Evolutionary conservation across 2,888 invertebrate genomes (phyloP), one percentile per base, ranked within the genome.

Genomic region (Drosophila picticornis): DNA sequence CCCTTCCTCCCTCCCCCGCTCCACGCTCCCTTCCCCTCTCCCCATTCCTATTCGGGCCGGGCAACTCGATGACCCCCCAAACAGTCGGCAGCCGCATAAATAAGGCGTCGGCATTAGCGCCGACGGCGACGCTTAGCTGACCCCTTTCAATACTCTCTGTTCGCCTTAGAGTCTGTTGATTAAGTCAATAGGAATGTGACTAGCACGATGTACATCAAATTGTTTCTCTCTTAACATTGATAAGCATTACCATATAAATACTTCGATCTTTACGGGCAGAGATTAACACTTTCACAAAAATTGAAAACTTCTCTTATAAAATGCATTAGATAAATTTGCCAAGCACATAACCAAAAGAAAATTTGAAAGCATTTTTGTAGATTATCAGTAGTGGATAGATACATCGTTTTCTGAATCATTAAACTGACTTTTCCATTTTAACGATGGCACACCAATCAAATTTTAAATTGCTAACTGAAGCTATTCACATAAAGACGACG

Each of bases 361-460:
- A 27, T 3, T 22, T 32, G 43, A 46, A 27, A 46, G 27, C 48
- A 50, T 46, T 65, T 48, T 71, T 71, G 58, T 48, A 25, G n/a
- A 53, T 57, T 48, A 29, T 76, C 52, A 29, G n/a, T 29, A 16
- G 25, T 31, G 52, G 27, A 27, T 38, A 53, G 16, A 29, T 56
- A 50, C 25, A 43, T 46, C 27, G 52, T 22, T 32, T 65, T 70
- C 52, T 51, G 51, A 77, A 77, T 81, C 86, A 70, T 88, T 76
- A 86, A 88, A 79, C 48, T 60, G 76, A 67, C 50, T 74, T 60
- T 64, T 62, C 46, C 59, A 69, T 76, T 84, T 88, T 86, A 88
- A 88, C 87, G 88, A 84, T 84, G 89, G 79, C 81, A 72, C 88
- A 83, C 72, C 84, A 84, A 84, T 86, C 82, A 82, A 84, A 71